phyloP scores from a whole-genome alignment of 1,140 invertebrate species.

The Eumaeus atala region DNA sequence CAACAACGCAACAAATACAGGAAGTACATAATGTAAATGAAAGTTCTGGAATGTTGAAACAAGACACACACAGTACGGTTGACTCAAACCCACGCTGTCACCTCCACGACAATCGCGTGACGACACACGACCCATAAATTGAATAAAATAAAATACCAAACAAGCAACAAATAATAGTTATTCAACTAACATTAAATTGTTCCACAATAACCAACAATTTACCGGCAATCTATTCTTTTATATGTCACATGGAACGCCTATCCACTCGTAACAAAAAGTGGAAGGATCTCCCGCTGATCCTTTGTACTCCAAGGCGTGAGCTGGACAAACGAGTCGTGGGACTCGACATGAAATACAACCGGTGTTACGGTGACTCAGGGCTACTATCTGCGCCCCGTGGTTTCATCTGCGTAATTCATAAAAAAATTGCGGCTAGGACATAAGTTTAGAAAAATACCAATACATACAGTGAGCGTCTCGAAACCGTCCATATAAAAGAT shows the following conservation, averaged over 20 bases:
- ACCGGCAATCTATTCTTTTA: slow-evolving; percentile 70
- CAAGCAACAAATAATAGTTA: slow-evolving; percentile 41
- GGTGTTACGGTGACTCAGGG: slow-evolving; percentile 12
- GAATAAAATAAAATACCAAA: slow-evolving; percentile 56
- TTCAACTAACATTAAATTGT: slow-evolving; percentile 58
- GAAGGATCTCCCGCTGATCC: slow-evolving; percentile 62
- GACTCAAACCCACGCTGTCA: slow-evolving; percentile 41
- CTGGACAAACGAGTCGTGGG: slow-evolving; percentile 58
- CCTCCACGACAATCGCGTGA: slow-evolving; percentile 55
- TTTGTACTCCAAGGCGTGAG: slow-evolving; percentile 55
- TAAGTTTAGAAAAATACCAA: no score
- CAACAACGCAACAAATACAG: no score
- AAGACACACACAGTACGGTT: slow-evolving; percentile 49
- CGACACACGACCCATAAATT: slow-evolving; percentile 53
- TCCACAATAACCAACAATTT: slow-evolving; percentile 64
- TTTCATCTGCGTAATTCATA: no score
- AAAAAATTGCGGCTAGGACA: no score
- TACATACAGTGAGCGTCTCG: no score
- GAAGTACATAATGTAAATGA: no score
- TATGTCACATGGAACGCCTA: slow-evolving; percentile 61
- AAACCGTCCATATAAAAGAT: no score
- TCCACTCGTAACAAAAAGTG: slow-evolving; percentile 67
- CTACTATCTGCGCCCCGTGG: not conserved
- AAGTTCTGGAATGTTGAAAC: slow-evolving; percentile 20
- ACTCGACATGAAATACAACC: slow-evolving; percentile 20